Percentiles rank a stretch among this genome's conserved stretches.
These are phyloP conservation scores for Drosophila fulvimacula DNA, from an alignment of 2,888 invertebrate species.

Conservation along the genomic window DNA sequence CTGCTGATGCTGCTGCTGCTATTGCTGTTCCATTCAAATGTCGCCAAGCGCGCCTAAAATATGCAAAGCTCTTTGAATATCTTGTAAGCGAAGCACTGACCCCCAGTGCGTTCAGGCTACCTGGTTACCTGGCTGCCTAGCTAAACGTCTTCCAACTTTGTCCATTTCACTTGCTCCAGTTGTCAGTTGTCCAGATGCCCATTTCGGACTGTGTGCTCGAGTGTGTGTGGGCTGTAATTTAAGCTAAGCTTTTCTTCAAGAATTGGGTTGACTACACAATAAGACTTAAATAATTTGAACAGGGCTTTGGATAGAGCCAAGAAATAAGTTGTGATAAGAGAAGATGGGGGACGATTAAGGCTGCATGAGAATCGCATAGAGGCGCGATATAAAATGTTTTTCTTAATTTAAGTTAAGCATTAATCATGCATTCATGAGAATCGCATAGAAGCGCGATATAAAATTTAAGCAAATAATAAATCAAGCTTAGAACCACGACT, in stretches of 20 bases:
- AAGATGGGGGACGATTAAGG: background rate
- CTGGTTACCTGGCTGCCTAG: constrained; percentile 9
- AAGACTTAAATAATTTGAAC: constrained; percentile 26
- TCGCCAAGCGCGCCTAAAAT: constrained; percentile 70
- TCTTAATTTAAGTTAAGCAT: background rate
- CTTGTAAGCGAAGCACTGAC: constrained; percentile 74
- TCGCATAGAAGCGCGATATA: no score
- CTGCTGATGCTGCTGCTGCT: constrained; percentile 9
- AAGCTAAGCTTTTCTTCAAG: constrained; percentile 35
- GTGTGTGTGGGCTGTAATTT: constrained; percentile 63
- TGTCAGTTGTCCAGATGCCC: constrained; percentile 45
- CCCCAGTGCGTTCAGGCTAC: constrained; percentile 56
- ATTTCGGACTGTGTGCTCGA: constrained; percentile 27
- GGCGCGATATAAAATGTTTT: background rate
- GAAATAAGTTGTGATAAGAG: background rate
- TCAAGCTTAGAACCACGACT: no score
- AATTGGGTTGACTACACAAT: constrained; percentile 14
- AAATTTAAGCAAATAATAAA: no score
- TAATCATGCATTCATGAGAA: no score
- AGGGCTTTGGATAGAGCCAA: no score
- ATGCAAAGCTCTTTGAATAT: constrained; percentile 76
- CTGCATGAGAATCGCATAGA: constrained; percentile 1
- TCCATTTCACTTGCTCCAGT: constrained; percentile 64
- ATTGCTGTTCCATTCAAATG: constrained; percentile 72
- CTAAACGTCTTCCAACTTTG: constrained; percentile 25